phyloP scores from a whole-genome alignment of 2,113 vertebrate species.

The Trogon surrucura region DNA sequence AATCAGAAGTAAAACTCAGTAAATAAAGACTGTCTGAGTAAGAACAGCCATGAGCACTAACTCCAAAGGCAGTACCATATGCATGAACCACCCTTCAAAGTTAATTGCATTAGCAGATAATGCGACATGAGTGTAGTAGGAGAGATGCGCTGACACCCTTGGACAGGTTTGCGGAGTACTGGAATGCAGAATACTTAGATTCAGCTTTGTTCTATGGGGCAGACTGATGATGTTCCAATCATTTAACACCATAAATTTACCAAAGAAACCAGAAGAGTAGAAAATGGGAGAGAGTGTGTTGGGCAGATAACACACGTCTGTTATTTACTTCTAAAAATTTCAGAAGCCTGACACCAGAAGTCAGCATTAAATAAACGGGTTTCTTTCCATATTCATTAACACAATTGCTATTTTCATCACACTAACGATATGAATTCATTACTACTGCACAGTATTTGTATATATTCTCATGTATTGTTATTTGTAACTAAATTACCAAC shows the following conservation, averaged over 20 bases:
- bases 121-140: accelerated
- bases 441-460: not conserved
- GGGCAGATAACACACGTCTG: not conserved
- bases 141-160: not conserved
- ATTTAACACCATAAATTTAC: not conserved
- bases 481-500: not conserved
- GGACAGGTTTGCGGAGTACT: not conserved
- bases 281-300: not conserved
- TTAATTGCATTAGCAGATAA: not conserved
- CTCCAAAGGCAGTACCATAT: not conserved
- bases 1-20: not conserved
- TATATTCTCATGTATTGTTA: not conserved
- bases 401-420: not conserved
- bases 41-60: not conserved
- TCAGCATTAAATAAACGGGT: not conserved
- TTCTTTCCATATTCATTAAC: not conserved
- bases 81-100: not conserved
- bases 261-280: not conserved
- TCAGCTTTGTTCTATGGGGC: not conserved
- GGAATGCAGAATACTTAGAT: not conserved
- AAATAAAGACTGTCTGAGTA: not conserved
- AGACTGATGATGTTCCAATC: not conserved
- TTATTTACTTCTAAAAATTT: not conserved
- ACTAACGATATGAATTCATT: not conserved
- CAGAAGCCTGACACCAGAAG: not conserved